Percentiles rank a stretch among this genome's conserved stretches.
Evolutionary conservation across 2,888 invertebrate genomes (phyloP).

Genomic region (Dryobotodes eremita): DNA sequence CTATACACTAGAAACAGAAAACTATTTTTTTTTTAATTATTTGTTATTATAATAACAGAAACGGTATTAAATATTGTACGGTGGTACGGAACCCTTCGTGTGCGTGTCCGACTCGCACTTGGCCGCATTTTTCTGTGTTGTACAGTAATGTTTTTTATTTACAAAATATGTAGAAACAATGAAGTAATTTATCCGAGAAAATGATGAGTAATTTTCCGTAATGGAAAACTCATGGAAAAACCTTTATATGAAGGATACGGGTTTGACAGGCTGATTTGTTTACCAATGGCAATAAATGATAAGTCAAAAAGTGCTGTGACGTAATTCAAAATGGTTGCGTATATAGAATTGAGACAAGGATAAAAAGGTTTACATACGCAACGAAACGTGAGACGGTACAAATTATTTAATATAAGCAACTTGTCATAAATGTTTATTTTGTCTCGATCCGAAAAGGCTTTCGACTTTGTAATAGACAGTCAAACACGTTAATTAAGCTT

Average conservation of each 20-base stretch:
- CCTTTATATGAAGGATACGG: conserved; percentile 18
- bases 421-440: conserved; percentile 13
- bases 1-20: too few species aligned
- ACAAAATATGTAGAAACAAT: conserved; percentile 3
- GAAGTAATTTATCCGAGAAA: neutral
- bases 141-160: neutral
- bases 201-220: conserved; percentile 7
- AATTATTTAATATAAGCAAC: conserved; percentile 27
- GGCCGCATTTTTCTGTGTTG: neutral
- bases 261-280: conserved; percentile 36
- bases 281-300: conserved; percentile 15
- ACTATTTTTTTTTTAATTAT: too few species aligned
- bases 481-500: conserved; percentile 23
- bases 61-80: too few species aligned
- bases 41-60: too few species aligned
- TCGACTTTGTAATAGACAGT: neutral
- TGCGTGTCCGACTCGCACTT: too few species aligned
- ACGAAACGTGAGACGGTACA: neutral
- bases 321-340: conserved; percentile 24
- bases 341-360: conserved; percentile 12
- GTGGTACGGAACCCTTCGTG: too few species aligned
- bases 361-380: conserved; percentile 1
- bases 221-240: neutral
- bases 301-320: conserved; percentile 35
- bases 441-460: neutral